Evolutionary conservation across 1,140 invertebrate species (phyloP), one percentile per base, ranked within the genome.

Genomic region (Drosophila malerkotliana): DNA sequence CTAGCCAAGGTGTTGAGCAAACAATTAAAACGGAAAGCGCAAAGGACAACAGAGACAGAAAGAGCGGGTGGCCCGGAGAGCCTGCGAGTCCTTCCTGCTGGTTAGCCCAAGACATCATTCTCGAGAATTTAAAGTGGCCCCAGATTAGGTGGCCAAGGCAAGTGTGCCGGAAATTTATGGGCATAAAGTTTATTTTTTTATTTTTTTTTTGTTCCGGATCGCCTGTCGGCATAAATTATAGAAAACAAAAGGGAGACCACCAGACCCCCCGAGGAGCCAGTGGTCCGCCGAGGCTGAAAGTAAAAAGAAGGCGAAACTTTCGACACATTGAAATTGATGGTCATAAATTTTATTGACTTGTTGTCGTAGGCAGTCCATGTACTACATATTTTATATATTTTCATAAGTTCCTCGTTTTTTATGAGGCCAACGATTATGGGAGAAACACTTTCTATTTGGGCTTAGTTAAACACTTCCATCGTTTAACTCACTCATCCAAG

Each of bases 321-420:
- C 59, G 67, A 60, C 77, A 80, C 72, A 74, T 74, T 75, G 71
- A 87, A 78, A 81, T 78, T 75, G 74, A 85, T 78, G 78, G 77
- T 63, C 82, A 82, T 85, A 87, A 87, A 87, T 87, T 78, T 69
- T 81, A 81, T 87, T 85, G 78, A 85, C 56, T 77, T 85, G 77
- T 81, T 48, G 60, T 77, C 51, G 77, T 34, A 18, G 51, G 64
- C 67, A 57, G 49, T 68, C 58, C 47, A 7, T 18, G 41, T 44
- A 44, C 15, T 44, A n/a, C n/a, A n/a, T n/a, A 44, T 44, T 14
- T 44, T 15, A 44, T 44, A 18, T 44, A 15, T 14, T 18, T 18
- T 44, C 57, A 28, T 58, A 59, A 55, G 32, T 54, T 28, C 21
- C 51, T 18, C 34, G 26, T 28, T 61, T 66, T 74, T 79, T 72